phyloP scores from a whole-genome alignment of 1,140 invertebrate species.

The Chelonus insularis region DNA sequence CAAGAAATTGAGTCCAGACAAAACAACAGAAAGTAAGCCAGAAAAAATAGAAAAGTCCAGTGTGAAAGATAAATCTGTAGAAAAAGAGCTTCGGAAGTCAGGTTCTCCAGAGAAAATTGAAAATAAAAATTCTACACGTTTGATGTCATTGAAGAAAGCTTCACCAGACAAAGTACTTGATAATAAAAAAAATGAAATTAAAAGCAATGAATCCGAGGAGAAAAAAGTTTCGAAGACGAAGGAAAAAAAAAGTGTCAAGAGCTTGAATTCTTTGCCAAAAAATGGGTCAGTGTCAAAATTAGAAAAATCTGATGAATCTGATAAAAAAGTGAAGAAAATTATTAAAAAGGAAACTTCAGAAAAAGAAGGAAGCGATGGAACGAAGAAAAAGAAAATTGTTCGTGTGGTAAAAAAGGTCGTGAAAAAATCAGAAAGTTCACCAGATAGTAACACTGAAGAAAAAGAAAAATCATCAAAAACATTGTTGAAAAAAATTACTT shows the following conservation, averaged over 20 bases:
- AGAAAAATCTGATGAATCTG: conserved; percentile 33
- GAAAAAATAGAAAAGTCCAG: conserved; percentile 34
- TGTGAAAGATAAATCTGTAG: conserved; percentile 10
- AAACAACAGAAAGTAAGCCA: conserved; percentile 30
- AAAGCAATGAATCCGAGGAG: conserved; percentile 29
- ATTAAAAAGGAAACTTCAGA: conserved; percentile 37
- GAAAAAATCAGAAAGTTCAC: conserved; percentile 43
- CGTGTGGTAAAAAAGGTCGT: conserved; percentile 47
- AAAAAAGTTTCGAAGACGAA: conserved; percentile 25
- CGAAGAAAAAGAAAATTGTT: conserved; percentile 51
- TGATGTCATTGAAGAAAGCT: conserved; percentile 19
- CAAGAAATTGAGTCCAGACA: conserved; percentile 45
- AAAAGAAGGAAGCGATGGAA: conserved; percentile 39
- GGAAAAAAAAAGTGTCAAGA: conserved; percentile 34
- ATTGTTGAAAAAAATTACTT: conserved; percentile 31
- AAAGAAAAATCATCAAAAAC: conserved; percentile 30
- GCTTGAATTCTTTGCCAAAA: conserved; percentile 22
- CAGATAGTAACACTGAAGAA: conserved; percentile 36
- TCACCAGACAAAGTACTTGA: conserved; percentile 35
- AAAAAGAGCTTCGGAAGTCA: conserved; percentile 25
- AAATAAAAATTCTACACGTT: conserved; percentile 12
- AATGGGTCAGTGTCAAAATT: conserved; percentile 32
- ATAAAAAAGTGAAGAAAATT: conserved; percentile 40
- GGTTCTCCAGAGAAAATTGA: conserved; percentile 32
- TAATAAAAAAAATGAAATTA: conserved; percentile 37